These are phyloP conservation scores for Hemicentrotus pulcherrimus DNA, from an alignment of 35 echinoderm and acorn worm species.

Conservation along the genomic window DNA sequence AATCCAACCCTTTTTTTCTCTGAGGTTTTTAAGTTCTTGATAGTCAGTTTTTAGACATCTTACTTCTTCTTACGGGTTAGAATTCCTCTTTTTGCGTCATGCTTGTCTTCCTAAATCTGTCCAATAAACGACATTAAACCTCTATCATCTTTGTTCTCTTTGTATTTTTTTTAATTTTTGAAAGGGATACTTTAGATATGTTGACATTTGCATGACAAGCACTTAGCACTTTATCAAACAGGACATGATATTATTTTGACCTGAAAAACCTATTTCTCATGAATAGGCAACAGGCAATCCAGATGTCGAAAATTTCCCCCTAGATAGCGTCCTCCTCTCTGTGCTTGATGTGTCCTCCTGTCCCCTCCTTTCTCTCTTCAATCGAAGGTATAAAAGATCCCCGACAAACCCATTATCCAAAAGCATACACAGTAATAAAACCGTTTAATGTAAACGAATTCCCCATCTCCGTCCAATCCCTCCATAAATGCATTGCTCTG, in stretches of 20 bases:
- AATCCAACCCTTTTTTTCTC: too few relatives aligned
- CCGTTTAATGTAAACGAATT: constrained; percentile 17
- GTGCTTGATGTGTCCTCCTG: background rate
- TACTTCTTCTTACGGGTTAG: too few relatives aligned
- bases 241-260: background rate
- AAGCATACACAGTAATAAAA: constrained; percentile 14
- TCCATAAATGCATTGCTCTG: background rate
- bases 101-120: too few relatives aligned
- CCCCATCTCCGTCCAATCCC: background rate
- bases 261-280: background rate
- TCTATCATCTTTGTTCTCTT: too few relatives aligned
- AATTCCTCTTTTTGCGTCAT: too few relatives aligned
- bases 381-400: background rate
- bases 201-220: background rate
- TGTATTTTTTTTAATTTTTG: background rate
- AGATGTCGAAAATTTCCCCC: background rate
- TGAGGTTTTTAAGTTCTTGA: too few relatives aligned
- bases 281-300: background rate
- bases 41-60: too few relatives aligned
- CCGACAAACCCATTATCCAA: constrained; percentile 30
- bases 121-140: too few relatives aligned
- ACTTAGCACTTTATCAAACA: background rate
- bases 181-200: background rate
- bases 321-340: background rate
- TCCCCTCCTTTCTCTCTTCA: background rate